Evolutionary conservation across 2,888 invertebrate species (phyloP), one percentile per base, ranked within the genome.

Genomic region (Clepsis dumicolana): DNA sequence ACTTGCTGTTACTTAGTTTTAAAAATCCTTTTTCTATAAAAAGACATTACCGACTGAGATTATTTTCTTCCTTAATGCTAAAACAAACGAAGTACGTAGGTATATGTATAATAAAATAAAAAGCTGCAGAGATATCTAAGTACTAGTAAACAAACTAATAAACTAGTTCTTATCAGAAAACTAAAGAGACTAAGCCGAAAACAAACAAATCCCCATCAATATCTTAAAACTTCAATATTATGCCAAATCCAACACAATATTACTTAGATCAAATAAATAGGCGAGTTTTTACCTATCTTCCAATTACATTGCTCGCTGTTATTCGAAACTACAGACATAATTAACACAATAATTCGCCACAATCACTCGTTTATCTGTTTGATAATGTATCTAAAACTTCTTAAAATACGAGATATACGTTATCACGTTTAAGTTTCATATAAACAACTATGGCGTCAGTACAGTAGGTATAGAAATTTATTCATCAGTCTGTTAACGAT

Each of bases 401-500:
- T 54, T 54, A 29, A 29, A 54, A 53, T 32, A 54, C 18, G n/a
- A 54, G 32, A 18, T 29, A 29, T 4, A 54, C 10, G 54, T 54
- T 54, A 54, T 54, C 54, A 54, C 32, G 32, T 29, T 7, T 1
- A 3, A 50, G 48, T 50, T 50, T 50, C n/a, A n/a, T 54, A 54
- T 54, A 54, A 54, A 54, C 54, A 54, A 54, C 4, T 29, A 48
- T 24, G 52, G 52, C 64, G 53, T 57, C 67, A 59, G 8, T 12
- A 50, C 29, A n/a, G 53, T 52, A n/a, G n/a, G n/a, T n/a, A n/a
- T n/a, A n/a, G 35, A 41, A 32, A 32, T 16, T 48, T 24, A 24
- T 48, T 56, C 25, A 52, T 44, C 57, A 50, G 32, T 52, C n/a
- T 29, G 48, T 73, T 70, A 71, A 38, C 48, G 61, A 21, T 27